phyloP scores from a whole-genome alignment of 2,888 invertebrate genomes.

The Tridacna crocea region DNA sequence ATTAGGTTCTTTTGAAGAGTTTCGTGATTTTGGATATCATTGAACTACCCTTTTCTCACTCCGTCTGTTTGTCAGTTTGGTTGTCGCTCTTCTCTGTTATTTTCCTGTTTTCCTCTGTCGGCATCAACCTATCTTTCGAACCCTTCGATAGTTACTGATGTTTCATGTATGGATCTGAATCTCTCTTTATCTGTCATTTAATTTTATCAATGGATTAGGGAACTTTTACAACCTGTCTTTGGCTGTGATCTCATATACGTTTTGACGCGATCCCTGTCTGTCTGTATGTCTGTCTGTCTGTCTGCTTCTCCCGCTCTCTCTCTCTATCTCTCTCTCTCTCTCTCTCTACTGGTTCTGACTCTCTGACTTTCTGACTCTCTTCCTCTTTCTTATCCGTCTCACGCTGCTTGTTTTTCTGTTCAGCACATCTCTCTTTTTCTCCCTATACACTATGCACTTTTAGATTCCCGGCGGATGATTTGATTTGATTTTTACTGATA shows the following conservation, averaged over 20 bases:
- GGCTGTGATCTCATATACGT: not conserved
- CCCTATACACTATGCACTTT: not conserved
- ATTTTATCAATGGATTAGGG: too few species aligned
- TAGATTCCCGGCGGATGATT: not conserved
- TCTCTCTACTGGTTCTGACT: not conserved
- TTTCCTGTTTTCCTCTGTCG: not conserved
- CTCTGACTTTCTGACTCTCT: not conserved
- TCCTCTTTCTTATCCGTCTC: not conserved
- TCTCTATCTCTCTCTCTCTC: not conserved
- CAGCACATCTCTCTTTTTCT: not conserved
- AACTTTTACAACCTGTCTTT: not conserved
- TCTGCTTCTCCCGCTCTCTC: too few species aligned
- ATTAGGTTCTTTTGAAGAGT: too few species aligned
- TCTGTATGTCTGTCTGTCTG: not conserved
- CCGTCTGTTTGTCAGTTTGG: not conserved
- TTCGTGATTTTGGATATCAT: too few species aligned
- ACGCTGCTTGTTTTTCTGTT: not conserved
- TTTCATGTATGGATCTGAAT: too few species aligned
- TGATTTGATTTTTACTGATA: not conserved
- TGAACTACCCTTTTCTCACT: too few species aligned
- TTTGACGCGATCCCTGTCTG: not conserved
- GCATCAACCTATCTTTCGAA: too few species aligned
- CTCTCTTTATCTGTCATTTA: not conserved
- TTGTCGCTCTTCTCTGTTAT: not conserved
- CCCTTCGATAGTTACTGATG: too few species aligned